phyloP scores from a whole-genome alignment of 1,140 invertebrate genomes.

The Lordiphosa clarofinis region DNA sequence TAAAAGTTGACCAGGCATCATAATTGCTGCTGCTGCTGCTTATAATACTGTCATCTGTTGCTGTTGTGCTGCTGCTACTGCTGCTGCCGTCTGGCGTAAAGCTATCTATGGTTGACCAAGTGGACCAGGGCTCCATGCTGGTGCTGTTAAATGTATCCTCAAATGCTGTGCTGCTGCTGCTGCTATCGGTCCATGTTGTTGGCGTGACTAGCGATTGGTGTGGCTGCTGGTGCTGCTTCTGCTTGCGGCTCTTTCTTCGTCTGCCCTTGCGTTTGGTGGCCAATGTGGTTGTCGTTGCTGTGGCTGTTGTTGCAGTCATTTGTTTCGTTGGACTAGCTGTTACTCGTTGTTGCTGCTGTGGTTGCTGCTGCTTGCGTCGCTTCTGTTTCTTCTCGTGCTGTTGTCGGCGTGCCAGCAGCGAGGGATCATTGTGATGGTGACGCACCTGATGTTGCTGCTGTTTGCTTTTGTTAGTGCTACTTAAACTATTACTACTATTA shows the following conservation, averaged over 20 bases:
- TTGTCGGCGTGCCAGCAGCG: conserved; percentile 58
- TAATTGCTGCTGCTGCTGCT: conserved; percentile 56
- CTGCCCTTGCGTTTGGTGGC: conserved; percentile 62
- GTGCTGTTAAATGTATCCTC: conserved; percentile 34
- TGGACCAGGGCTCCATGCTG: conserved; percentile 52
- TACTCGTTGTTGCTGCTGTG: conserved; percentile 56
- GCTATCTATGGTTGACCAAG: conserved; percentile 58
- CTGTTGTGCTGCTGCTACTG: conserved; percentile 42
- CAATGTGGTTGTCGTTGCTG: conserved; percentile 42
- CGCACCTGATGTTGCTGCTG: conserved; percentile 67
- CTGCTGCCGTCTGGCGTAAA: conserved; percentile 36
- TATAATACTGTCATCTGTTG: conserved; percentile 66
- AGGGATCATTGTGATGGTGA: conserved; percentile 76
- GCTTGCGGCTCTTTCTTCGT: conserved; percentile 60
- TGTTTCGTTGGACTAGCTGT: conserved; percentile 72
- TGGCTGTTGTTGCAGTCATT: conserved; percentile 41
- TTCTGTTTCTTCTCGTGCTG: conserved; percentile 67
- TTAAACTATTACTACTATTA: conserved; percentile 76
- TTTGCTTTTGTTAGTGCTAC: conserved; percentile 71
- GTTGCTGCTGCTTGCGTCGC: conserved; percentile 51
- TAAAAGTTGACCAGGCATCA: conserved; percentile 55
- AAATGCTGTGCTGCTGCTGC: conserved; percentile 24
- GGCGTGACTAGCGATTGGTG: conserved; percentile 21
- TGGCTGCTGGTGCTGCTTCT: conserved; percentile 20
- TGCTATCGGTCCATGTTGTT: conserved; percentile 27